phyloP scores from a whole-genome alignment of 2,888 invertebrate genomes.

The Malthinus seriepunctatus region DNA sequence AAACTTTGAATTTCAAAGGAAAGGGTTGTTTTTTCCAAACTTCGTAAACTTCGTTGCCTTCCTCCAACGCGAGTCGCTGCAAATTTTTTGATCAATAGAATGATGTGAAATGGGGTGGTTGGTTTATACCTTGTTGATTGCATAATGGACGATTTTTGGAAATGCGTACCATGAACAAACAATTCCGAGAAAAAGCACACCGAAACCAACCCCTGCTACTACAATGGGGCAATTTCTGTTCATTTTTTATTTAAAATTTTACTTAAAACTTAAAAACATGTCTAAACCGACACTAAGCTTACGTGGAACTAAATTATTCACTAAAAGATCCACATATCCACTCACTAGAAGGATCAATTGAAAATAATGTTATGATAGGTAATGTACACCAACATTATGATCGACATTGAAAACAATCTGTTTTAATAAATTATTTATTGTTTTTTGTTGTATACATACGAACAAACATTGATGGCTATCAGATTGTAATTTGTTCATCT shows the following conservation, averaged over 20 bases:
- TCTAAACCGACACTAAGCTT: background rate
- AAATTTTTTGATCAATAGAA: constrained; percentile 10
- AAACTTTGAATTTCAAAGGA: constrained; percentile 60
- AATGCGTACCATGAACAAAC: constrained; percentile 58
- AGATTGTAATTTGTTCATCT: constrained; percentile 24
- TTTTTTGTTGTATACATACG: background rate
- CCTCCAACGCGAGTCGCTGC: constrained; percentile 62
- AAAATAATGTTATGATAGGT: constrained; percentile 4
- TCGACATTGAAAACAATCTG: constrained; percentile 24
- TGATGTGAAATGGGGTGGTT: constrained; percentile 20
- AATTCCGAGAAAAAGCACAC: constrained; percentile 52
- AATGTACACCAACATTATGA: constrained; percentile 13
- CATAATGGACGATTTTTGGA: constrained; percentile 55
- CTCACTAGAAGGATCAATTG: constrained; percentile 2
- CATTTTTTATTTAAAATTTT: too few relatives aligned
- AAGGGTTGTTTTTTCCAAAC: constrained; percentile 64
- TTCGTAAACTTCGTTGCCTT: constrained; percentile 60
- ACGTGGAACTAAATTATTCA: background rate
- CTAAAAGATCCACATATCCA: background rate
- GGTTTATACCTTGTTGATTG: constrained; percentile 57
- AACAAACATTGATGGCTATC: constrained; percentile 22
- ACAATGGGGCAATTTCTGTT: constrained; percentile 38
- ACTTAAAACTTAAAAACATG: background rate
- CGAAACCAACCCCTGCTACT: constrained; percentile 43
- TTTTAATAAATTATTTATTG: constrained; percentile 27